Conservation (phyloP, 2,888 invertebrate genomes). For the Hypercompe scribonia region DNA sequence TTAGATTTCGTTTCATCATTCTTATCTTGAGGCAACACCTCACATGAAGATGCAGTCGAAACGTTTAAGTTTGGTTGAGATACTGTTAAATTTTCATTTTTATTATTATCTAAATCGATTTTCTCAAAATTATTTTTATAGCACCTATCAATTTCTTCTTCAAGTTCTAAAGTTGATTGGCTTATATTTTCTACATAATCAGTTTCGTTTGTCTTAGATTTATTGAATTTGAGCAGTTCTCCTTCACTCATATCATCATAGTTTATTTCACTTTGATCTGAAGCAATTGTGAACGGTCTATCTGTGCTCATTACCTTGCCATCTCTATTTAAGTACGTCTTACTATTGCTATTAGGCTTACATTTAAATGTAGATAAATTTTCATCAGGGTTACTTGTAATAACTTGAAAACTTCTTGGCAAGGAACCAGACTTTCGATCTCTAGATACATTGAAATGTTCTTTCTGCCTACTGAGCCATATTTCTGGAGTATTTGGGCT, state of each 20-base stretch:
- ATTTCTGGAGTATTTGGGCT: slow-evolving; percentile 89
- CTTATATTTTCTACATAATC: slow-evolving; percentile 78
- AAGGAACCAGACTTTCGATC: slow-evolving; percentile 91
- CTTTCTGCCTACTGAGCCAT: slow-evolving; percentile 90
- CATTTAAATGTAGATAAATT: slow-evolving; percentile 75
- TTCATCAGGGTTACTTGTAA: slow-evolving; percentile 84
- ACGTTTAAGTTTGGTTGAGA: slow-evolving; percentile 81
- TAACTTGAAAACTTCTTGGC: slow-evolving; percentile 92
- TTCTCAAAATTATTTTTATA: slow-evolving; percentile 82
- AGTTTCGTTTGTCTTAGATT: slow-evolving; percentile 68
- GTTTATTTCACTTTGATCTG: slow-evolving; percentile 90
- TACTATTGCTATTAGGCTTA: slow-evolving; percentile 78
- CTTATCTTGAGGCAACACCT: slow-evolving; percentile 79
- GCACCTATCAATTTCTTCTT: slow-evolving; percentile 83
- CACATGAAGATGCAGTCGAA: slow-evolving; percentile 86
- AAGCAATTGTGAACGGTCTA: slow-evolving; percentile 90
- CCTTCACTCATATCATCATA: slow-evolving; percentile 87
- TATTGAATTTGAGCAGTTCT: slow-evolving; percentile 78
- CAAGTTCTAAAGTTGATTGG: slow-evolving; percentile 81
- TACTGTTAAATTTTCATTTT: slow-evolving; percentile 71
- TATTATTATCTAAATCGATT: slow-evolving; percentile 71
- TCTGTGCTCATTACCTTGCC: slow-evolving; percentile 88
- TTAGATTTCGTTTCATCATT: slow-evolving; percentile 74
- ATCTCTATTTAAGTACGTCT: slow-evolving; percentile 86
- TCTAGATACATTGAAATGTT: slow-evolving; percentile 89